Conservation (phyloP, 2,113 vertebrate species). For the Cettia cetti region DNA sequence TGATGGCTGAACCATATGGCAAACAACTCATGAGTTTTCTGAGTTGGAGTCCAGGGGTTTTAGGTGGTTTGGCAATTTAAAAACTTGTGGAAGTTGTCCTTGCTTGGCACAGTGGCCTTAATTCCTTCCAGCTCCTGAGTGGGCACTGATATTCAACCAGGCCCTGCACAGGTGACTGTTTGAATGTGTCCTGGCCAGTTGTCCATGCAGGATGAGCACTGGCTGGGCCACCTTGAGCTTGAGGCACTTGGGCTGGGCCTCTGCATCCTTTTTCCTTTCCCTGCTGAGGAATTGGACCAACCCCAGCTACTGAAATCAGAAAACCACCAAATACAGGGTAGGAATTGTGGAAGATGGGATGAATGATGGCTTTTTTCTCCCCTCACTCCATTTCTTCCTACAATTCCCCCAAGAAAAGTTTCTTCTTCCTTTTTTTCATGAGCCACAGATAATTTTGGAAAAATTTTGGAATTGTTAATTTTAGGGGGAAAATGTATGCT, state of each 20-base stretch:
- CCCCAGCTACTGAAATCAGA: background rate
- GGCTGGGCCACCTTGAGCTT: background rate
- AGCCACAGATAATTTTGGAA: background rate
- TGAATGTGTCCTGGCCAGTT: background rate
- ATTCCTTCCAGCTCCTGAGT: background rate
- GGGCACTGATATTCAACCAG: background rate
- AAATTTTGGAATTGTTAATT: background rate
- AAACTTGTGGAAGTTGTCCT: background rate
- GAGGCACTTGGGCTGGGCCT: background rate
- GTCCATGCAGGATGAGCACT: background rate
- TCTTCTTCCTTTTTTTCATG: background rate
- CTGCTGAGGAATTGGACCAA: background rate
- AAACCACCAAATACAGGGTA: background rate
- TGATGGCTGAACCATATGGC: background rate
- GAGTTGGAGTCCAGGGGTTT: background rate
- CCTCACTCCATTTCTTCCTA: background rate
- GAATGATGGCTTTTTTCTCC: background rate
- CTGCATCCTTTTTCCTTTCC: background rate
- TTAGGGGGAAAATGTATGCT: background rate
- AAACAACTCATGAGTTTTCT: background rate
- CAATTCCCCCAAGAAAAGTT: fast-evolving
- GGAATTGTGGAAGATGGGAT: background rate
- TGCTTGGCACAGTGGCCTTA: background rate
- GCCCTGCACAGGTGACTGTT: background rate
- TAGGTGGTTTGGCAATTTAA: background rate